A percentile compares a stretch with the other conserved stretches of the same genome.
These are phyloP conservation scores for Drosophila albomicans DNA, from an alignment of 1,140 invertebrate genomes.

Conservation along the genomic window DNA sequence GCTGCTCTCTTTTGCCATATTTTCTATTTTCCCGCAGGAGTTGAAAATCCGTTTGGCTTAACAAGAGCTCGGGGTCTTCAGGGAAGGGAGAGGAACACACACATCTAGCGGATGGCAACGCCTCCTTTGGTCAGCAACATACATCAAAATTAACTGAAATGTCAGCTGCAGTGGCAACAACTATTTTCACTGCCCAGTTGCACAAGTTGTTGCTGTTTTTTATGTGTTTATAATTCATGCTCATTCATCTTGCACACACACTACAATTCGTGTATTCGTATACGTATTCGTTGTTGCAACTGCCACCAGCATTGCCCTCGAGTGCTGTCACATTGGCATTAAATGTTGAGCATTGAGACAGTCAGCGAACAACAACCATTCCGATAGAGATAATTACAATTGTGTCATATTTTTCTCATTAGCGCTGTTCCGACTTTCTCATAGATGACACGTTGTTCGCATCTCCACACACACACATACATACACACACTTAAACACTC, in stretches of 20 bases:
- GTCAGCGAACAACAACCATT: conserved; percentile 16
- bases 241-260: conserved; percentile 75
- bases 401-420: conserved; percentile 84
- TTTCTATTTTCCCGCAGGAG: conserved; percentile 36
- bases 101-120: conserved; percentile 15
- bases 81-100: conserved; percentile 15
- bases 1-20: conserved; percentile 4
- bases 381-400: conserved; percentile 74
- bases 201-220: conserved; percentile 54
- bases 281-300: conserved; percentile 21
- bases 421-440: conserved; percentile 64
- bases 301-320: conserved; percentile 24
- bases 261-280: not conserved
- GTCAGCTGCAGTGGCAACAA: conserved; percentile 80
- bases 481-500: conserved; percentile 27
- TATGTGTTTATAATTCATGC: conserved; percentile 84
- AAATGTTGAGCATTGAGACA: conserved; percentile 58
- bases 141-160: conserved; percentile 83
- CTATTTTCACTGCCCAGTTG: conserved; percentile 61
- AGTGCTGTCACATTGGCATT: conserved; percentile 59
- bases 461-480: conserved; percentile 3
- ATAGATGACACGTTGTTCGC: conserved; percentile 42
- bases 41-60: conserved; percentile 68
- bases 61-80: conserved; percentile 43
- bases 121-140: conserved; percentile 52